A percentile compares a stretch with the other conserved stretches of the same genome.
These are phyloP conservation scores for Tokudaia tokunoshimensis DNA, from an alignment of 2,797 vertebrate genomes.

Conservation along the genomic window DNA sequence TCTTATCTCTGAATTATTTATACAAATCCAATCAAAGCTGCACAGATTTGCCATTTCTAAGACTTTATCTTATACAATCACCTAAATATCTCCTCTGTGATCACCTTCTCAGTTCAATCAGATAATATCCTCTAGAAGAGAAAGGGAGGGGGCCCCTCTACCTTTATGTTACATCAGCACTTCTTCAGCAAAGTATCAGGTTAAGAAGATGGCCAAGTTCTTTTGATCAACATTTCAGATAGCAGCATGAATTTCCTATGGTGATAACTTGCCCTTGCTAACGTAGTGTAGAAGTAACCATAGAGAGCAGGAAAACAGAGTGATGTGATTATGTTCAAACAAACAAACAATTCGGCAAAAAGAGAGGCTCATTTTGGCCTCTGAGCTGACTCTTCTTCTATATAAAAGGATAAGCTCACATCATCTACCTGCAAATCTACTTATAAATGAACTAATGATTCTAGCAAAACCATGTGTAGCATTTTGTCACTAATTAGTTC, in stretches of 20 bases:
- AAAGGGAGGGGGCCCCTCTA: neutral
- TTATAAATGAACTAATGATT: neutral
- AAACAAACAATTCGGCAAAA: neutral
- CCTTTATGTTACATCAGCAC: neutral
- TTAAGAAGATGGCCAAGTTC: neutral
- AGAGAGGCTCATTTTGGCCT: neutral
- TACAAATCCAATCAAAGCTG: neutral
- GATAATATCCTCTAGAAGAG: neutral
- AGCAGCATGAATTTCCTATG: neutral
- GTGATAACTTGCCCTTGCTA: neutral
- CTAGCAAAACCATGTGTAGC: neutral
- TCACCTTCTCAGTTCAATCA: neutral
- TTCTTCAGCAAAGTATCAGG: neutral
- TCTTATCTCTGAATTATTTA: conserved; percentile 55
- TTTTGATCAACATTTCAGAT: neutral
- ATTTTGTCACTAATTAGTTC: neutral
- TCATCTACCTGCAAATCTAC: neutral
- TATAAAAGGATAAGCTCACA: neutral
- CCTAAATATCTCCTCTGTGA: neutral
- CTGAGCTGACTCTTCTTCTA: neutral
- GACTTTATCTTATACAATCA: neutral
- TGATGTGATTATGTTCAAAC: neutral
- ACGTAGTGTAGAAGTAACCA: neutral
- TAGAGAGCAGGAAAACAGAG: neutral
- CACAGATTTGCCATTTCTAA: neutral